phyloP scores from a whole-genome alignment of 2,888 invertebrate species.

The Physocephala rufipes region DNA sequence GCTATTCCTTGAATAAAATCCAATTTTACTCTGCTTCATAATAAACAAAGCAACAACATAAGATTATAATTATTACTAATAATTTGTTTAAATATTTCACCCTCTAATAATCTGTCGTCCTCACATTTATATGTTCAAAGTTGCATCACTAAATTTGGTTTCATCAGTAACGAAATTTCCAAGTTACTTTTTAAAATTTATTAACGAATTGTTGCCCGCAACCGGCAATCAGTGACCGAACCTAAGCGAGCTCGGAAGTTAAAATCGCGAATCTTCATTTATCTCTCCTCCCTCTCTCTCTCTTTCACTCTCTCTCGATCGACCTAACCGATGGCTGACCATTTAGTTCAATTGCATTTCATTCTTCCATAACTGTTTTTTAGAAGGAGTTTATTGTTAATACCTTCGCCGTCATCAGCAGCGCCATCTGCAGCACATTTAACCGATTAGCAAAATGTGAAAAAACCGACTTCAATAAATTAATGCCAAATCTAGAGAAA shows the following conservation, averaged over 20 bases:
- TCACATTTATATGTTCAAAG: constrained; percentile 4
- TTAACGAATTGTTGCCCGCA: constrained; percentile 21
- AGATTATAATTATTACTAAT: background rate
- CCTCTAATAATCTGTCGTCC: background rate
- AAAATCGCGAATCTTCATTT: constrained; percentile 16
- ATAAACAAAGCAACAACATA: too few relatives aligned
- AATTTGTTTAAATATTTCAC: background rate
- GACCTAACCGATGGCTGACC: background rate
- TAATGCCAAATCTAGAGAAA: constrained; percentile 9
- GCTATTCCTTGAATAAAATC: too few relatives aligned
- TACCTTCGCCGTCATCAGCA: constrained; percentile 15
- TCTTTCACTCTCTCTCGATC: background rate
- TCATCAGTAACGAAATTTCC: constrained; percentile 12
- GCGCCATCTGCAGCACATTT: constrained; percentile 31
- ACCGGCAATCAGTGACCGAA: constrained; percentile 24
- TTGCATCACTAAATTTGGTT: constrained; percentile 3
- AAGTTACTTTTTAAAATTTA: constrained; percentile 29
- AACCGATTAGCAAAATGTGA: constrained; percentile 10
- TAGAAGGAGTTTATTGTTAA: too few relatives aligned
- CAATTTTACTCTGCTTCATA: too few relatives aligned
- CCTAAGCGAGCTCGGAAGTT: constrained; percentile 36
- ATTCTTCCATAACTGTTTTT: too few relatives aligned
- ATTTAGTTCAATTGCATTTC: constrained; percentile 7
- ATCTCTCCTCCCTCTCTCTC: background rate
- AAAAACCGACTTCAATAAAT: constrained; percentile 27